Conservation (phyloP, 2,113 vertebrate species). For the Oncorhynchus gorbuscha region DNA sequence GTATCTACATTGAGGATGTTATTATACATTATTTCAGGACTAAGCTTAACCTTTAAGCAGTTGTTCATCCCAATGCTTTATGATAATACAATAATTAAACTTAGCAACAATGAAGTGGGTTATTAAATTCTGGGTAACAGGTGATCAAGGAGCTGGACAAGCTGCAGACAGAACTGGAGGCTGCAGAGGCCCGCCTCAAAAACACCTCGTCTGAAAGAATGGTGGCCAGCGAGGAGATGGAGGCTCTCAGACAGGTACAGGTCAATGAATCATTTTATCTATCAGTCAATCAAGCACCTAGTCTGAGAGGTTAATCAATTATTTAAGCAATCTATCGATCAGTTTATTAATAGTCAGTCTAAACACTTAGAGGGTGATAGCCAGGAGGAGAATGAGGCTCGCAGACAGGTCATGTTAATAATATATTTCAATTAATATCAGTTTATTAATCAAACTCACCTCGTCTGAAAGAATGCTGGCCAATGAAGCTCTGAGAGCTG, state of each 20-base stretch:
- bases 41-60: no score
- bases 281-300: background rate
- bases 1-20: background rate
- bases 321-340: background rate
- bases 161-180: conserved; percentile 92
- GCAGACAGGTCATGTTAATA: background rate
- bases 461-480: no score
- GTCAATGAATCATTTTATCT: background rate
- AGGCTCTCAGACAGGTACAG: conserved; percentile 90
- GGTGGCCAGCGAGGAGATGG: conserved; percentile 93
- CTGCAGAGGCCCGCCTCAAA: conserved; percentile 91
- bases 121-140: conserved; percentile 75
- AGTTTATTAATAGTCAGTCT: background rate
- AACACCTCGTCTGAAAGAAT: conserved; percentile 92
- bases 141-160: conserved; percentile 98
- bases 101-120: no score
- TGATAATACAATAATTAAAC: no score
- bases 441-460: no score
- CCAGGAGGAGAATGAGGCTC: background rate
- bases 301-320: background rate
- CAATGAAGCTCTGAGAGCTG: no score
- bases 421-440: no score
- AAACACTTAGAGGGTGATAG: background rate
- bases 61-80: no score
- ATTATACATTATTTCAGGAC: background rate